Conservation (phyloP, 2,113 vertebrate species). For the Puntigrus tetrazona region DNA sequence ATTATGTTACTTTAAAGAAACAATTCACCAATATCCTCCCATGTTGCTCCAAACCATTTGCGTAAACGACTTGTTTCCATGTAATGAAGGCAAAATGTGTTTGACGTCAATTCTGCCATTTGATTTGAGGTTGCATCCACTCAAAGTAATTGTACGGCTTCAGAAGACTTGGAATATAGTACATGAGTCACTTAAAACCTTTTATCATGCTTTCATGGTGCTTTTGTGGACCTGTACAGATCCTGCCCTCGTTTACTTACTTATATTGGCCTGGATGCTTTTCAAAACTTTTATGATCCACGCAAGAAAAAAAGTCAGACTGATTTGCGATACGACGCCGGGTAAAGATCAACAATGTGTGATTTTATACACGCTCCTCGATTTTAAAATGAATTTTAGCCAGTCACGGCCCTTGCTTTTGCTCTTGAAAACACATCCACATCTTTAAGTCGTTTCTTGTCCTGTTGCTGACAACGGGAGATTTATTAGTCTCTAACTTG, state of each 20-base stretch:
- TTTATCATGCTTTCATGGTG: background rate
- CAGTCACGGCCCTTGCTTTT: background rate
- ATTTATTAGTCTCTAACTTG: conserved; percentile 38
- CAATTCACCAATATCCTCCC: background rate
- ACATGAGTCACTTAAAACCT: background rate
- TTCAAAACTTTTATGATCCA: background rate
- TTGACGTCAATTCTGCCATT: conserved; percentile 1
- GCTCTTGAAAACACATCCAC: conserved; percentile 4
- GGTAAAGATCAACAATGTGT: background rate
- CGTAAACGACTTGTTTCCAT: background rate
- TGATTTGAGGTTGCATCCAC: background rate
- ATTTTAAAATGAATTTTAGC: no score
- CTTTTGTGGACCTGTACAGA: background rate
- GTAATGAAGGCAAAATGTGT: background rate
- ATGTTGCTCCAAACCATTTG: background rate
- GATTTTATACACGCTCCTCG: background rate
- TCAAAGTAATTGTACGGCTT: background rate
- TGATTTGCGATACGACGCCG: background rate
- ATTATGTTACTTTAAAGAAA: background rate
- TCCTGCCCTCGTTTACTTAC: background rate
- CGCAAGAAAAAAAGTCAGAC: background rate
- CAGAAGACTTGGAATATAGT: background rate
- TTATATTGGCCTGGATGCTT: background rate
- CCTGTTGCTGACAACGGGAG: conserved; percentile 17
- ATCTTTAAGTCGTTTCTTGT: conserved; percentile 6